Conservation (phyloP, 2,797 vertebrate genomes). For the Acridotheres tristis region DNA sequence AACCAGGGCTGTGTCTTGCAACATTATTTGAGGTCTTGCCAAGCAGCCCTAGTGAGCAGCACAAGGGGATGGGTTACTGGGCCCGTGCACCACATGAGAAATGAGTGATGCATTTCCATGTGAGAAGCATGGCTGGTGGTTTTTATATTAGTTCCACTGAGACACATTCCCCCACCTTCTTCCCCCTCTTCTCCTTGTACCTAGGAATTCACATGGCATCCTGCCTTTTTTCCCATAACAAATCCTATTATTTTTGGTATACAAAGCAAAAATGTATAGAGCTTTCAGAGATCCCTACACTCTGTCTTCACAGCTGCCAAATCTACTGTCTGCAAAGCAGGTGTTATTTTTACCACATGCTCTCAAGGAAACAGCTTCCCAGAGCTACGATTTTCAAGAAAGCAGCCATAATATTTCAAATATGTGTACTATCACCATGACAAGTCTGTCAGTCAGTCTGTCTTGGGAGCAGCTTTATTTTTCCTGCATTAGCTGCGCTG, state of each 20-base stretch:
- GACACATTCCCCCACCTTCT: not conserved
- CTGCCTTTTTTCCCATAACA: not conserved
- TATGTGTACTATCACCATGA: constrained; percentile 15
- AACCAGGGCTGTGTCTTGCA: not conserved
- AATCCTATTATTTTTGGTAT: not conserved
- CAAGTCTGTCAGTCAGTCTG: constrained; percentile 57
- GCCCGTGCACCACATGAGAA: not conserved
- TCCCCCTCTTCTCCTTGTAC: not conserved
- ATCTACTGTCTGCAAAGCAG: constrained; percentile 20
- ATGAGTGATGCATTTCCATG: not conserved
- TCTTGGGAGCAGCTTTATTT: constrained; percentile 58
- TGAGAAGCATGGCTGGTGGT: not conserved
- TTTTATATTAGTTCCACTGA: not conserved
- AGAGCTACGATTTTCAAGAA: not conserved
- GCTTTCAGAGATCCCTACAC: not conserved
- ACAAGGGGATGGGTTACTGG: not conserved
- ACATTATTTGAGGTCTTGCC: not conserved
- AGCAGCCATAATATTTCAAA: constrained; percentile 31
- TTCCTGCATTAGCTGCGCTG: constrained; percentile 19
- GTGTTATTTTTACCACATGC: constrained; percentile 39
- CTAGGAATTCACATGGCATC: not conserved
- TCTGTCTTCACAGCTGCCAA: not conserved
- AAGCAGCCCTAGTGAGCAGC: not conserved
- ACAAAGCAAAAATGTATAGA: not conserved
- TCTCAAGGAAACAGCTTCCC: constrained; percentile 25